phyloP scores from a whole-genome alignment of 2,797 vertebrate genomes.

The Yasuhikotakia modesta region DNA sequence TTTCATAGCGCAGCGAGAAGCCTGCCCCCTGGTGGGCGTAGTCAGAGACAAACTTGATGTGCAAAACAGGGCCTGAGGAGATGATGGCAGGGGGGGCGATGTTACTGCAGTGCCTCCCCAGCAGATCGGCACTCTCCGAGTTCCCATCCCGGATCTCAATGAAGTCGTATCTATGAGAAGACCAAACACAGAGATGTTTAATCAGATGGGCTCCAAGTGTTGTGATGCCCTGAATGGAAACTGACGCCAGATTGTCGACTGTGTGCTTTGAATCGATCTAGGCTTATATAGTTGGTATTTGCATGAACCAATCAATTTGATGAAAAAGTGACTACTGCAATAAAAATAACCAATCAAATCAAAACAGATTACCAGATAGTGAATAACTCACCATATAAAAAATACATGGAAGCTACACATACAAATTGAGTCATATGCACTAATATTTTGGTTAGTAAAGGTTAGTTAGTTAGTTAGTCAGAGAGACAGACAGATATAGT shows the following conservation, averaged over 20 bases:
- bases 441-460: no score
- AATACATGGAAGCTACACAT: no score
- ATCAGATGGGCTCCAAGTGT: not conserved
- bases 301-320: no score
- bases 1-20: constrained; percentile 98
- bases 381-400: no score
- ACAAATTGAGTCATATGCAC: no score
- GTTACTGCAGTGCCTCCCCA: constrained; percentile 96
- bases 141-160: constrained; percentile 95
- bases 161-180: constrained; percentile 87
- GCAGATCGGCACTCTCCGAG: constrained; percentile 84
- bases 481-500: no score
- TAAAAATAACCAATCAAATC: no score
- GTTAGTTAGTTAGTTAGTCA: no score
- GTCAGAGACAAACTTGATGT: constrained; percentile 93
- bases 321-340: no score
- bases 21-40: constrained; percentile 95
- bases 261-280: not conserved
- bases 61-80: constrained; percentile 89
- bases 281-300: no score
- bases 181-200: constrained; percentile 35
- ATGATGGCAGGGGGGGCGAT: constrained; percentile 96
- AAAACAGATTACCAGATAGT: no score
- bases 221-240: constrained; percentile 4
- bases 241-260: constrained; percentile 64